Evolutionary conservation across 2,888 invertebrate genomes (phyloP).

Genomic region (Herminia tarsipennalis): DNA sequence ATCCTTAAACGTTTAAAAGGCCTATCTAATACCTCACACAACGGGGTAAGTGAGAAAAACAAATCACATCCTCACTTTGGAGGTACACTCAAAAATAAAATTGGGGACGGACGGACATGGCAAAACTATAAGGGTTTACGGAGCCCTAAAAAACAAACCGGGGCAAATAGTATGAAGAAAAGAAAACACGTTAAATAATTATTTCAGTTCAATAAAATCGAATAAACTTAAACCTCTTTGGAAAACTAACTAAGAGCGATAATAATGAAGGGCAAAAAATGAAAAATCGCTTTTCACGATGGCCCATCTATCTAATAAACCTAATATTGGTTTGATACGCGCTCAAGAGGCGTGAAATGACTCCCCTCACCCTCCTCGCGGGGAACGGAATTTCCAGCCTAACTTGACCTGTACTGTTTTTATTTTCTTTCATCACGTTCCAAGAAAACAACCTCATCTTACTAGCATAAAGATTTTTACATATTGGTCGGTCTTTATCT

Average conservation of each 20-base stretch:
- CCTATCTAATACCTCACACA: no score
- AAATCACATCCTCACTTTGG: no score
- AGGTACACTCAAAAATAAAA: no score
- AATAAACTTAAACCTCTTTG: conserved; percentile 40
- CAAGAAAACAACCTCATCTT: conserved; percentile 26
- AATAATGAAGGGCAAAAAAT: conserved; percentile 64
- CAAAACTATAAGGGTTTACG: no score
- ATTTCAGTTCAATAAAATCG: conserved; percentile 27
- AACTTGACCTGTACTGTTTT: conserved; percentile 60
- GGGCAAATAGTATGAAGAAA: background rate
- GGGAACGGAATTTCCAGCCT: conserved; percentile 54
- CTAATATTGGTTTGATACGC: conserved; percentile 83
- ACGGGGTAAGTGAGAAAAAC: no score
- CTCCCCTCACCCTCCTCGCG: conserved; percentile 60
- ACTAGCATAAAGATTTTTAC: conserved; percentile 29
- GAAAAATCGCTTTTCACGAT: conserved; percentile 73
- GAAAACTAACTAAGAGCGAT: conserved; percentile 46
- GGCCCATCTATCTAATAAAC: conserved; percentile 82
- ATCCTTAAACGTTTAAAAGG: no score
- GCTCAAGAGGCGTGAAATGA: conserved; percentile 83
- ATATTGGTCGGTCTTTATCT: conserved; percentile 41
- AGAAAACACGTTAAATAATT: background rate
- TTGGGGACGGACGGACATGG: no score
- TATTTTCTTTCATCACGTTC: conserved; percentile 40
- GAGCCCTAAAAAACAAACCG: background rate